These are phyloP conservation scores for Pseudochromis fuscus DNA, from an alignment of 2,797 vertebrate species.

Conservation along the genomic window DNA sequence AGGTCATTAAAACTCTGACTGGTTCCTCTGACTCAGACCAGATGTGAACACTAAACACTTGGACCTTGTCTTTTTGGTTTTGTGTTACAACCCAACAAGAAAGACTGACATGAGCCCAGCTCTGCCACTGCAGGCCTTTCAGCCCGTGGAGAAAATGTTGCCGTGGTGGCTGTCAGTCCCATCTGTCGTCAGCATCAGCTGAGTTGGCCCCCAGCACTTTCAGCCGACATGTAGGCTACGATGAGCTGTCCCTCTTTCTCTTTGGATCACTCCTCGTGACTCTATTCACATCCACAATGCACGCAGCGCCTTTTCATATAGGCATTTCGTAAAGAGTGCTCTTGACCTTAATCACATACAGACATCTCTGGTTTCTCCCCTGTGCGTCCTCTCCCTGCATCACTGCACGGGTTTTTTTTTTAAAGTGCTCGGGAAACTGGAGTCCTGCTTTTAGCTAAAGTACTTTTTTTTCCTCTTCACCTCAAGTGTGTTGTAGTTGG, in stretches of 20 bases:
- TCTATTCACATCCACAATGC: constrained; percentile 60
- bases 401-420: constrained; percentile 8
- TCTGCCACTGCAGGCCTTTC: constrained; percentile 9
- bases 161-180: constrained; percentile 41
- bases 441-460: constrained; percentile 55
- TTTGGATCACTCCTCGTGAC: constrained; percentile 22
- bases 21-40: not conserved
- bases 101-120: constrained; percentile 6
- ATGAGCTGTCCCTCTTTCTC: constrained; percentile 43
- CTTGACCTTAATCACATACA: constrained; percentile 67
- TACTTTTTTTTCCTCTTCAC: constrained; percentile 50
- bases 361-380: constrained; percentile 15
- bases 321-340: constrained; percentile 51
- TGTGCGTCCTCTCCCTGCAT: constrained; percentile 4
- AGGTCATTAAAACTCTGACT: not conserved
- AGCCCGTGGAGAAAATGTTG: constrained; percentile 32
- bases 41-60: constrained; percentile 3
- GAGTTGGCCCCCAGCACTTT: constrained; percentile 47
- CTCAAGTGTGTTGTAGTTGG: constrained; percentile 36
- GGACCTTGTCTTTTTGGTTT: constrained; percentile 1
- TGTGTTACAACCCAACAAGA: not conserved
- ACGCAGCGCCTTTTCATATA: constrained; percentile 45
- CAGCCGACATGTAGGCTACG: constrained; percentile 17
- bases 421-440: constrained; percentile 35
- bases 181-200: constrained; percentile 46